These are phyloP conservation scores for Mesoclemmys tuberculata DNA, from an alignment of 2,113 vertebrate species.

Conservation along the genomic window DNA sequence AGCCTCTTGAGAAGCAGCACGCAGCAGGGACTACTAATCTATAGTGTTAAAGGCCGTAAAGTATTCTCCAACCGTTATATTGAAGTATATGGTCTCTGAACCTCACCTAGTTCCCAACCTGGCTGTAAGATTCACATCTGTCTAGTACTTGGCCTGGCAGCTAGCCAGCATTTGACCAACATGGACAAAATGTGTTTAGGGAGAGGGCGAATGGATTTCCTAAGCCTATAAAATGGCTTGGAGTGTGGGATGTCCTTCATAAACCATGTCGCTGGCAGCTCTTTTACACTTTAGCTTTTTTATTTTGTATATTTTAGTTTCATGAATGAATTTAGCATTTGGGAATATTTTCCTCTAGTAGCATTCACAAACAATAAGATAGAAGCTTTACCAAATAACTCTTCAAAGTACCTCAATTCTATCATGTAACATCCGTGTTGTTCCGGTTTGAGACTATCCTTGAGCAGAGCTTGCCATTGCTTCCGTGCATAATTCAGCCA, in stretches of 20 bases:
- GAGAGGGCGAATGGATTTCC: neutral
- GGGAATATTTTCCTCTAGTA: neutral
- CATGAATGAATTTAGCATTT: neutral
- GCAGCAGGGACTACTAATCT: neutral
- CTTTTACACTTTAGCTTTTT: neutral
- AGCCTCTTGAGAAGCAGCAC: neutral
- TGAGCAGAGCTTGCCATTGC: neutral
- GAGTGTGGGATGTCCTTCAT: neutral
- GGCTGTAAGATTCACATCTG: neutral
- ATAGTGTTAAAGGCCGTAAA: neutral
- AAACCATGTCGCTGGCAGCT: neutral
- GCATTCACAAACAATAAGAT: neutral
- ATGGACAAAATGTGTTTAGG: neutral
- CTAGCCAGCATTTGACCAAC: neutral
- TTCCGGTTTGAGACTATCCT: neutral
- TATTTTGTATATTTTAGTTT: neutral
- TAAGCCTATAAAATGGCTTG: rapidly evolving
- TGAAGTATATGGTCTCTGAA: neutral
- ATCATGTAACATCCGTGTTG: neutral
- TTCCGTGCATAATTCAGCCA: neutral
- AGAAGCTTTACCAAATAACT: neutral
- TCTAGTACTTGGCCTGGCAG: neutral
- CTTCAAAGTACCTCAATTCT: rapidly evolving
- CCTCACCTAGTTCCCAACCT: rapidly evolving
- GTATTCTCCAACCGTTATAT: neutral